Conservation (phyloP, 2,888 invertebrate genomes). For the Dicranocentrus wangi region DNA sequence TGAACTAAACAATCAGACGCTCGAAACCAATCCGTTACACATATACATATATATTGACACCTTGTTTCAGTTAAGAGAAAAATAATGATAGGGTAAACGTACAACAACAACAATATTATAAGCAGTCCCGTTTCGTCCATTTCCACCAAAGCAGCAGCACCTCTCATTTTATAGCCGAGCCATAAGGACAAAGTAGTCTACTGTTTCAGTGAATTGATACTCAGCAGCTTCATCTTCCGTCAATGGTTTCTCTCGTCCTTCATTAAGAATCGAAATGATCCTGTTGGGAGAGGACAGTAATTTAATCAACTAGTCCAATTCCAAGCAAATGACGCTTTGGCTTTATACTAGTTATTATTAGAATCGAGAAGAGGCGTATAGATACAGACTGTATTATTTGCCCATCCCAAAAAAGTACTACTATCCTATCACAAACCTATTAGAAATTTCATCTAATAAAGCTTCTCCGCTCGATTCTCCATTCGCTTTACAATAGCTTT, state of each 20-base stretch:
- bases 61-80: not conserved
- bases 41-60: not conserved
- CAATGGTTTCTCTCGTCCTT: slow-evolving; percentile 39
- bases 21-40: not conserved
- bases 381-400: not conserved
- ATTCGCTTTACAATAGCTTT: slow-evolving; percentile 72
- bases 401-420: not conserved
- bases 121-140: too few relatives aligned
- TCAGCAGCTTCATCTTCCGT: slow-evolving; percentile 19
- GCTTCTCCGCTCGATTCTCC: slow-evolving; percentile 72
- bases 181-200: slow-evolving; percentile 54
- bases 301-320: not conserved
- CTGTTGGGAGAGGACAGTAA: slow-evolving; percentile 4
- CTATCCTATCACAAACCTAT: slow-evolving; percentile 65
- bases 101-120: too few relatives aligned
- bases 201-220: slow-evolving; percentile 37
- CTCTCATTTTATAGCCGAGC: slow-evolving; percentile 40
- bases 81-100: not conserved
- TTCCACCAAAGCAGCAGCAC: too few relatives aligned
- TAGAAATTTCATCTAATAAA: slow-evolving; percentile 72
- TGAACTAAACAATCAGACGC: slow-evolving; percentile 10
- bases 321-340: too few relatives aligned
- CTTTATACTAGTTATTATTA: not conserved
- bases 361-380: not conserved
- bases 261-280: slow-evolving; percentile 31